A percentile compares a stretch with the other conserved stretches of the same genome.
These are phyloP conservation scores for Cephus runcator DNA, from an alignment of 2,888 invertebrate genomes.

Conservation along the genomic window DNA sequence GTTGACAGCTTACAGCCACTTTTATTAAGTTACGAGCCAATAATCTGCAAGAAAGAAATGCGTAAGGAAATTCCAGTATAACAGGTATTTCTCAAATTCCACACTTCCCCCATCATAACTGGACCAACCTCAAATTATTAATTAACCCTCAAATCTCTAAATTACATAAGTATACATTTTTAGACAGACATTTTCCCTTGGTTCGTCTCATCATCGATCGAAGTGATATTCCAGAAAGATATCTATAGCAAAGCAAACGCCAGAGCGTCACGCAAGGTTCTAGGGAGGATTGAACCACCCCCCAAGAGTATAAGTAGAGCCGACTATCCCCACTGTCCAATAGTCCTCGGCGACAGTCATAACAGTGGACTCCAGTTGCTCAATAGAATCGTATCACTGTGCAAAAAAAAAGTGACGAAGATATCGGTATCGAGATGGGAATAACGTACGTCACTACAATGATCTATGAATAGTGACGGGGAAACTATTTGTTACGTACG, in stretches of 20 bases:
- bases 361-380: neutral
- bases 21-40: too few relatives aligned
- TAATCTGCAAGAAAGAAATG: too few relatives aligned
- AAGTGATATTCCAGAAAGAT: neutral
- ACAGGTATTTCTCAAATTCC: too few relatives aligned
- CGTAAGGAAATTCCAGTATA: too few relatives aligned
- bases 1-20: too few relatives aligned
- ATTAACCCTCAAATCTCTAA: neutral
- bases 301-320: neutral
- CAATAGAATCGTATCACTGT: neutral
- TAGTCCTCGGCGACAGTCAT: neutral
- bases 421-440: neutral
- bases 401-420: neutral
- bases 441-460: neutral
- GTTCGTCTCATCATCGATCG: neutral
- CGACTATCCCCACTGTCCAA: constrained; percentile 23
- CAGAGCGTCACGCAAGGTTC: neutral
- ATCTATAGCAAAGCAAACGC: neutral
- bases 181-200: neutral
- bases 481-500: neutral
- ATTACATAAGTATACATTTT: neutral
- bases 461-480: neutral
- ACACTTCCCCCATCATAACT: too few relatives aligned
- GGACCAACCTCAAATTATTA: neutral
- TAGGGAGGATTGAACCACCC: neutral